Evolutionary conservation across 1,140 invertebrate species (phyloP).

Genomic region (Eumaeus atala): DNA sequence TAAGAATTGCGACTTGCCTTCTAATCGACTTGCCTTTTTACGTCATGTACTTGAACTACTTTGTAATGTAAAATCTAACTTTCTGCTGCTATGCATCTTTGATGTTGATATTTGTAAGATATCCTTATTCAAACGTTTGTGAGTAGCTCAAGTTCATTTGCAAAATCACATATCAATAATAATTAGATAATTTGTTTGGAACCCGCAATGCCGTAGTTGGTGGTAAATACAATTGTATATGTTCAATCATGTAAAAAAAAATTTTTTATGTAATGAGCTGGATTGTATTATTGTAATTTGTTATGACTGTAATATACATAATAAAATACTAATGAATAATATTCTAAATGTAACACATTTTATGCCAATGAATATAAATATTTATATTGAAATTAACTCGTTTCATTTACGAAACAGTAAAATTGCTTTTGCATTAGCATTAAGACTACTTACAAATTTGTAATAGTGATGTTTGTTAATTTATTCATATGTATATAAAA

Average conservation of each 20-base stretch:
- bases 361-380: conserved; percentile 8
- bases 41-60: conserved; percentile 31
- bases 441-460: conserved; percentile 18
- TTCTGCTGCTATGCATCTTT: neutral
- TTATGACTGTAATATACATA: conserved; percentile 10
- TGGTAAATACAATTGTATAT: neutral
- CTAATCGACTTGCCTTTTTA: conserved; percentile 57
- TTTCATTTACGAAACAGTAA: conserved; percentile 3
- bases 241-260: conserved; percentile 3
- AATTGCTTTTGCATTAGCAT: conserved; percentile 6
- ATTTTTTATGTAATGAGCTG: conserved; percentile 3
- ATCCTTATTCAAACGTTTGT: neutral
- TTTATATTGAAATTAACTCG: conserved; percentile 9
- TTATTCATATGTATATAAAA: conserved; percentile 4
- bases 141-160: conserved; percentile 1
- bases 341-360: conserved; percentile 8
- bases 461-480: conserved; percentile 4
- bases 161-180: conserved; percentile 10
- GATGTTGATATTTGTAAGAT: neutral
- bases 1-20: conserved; percentile 58
- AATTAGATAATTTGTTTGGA: conserved; percentile 1
- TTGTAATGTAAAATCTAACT: conserved; percentile 28
- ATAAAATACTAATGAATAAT: conserved; percentile 7
- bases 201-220: neutral
- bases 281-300: neutral